Base-by-base conservation (phyloP, 2,888 invertebrate species). In the Sinopyrophorus schimmeli region DNA sequence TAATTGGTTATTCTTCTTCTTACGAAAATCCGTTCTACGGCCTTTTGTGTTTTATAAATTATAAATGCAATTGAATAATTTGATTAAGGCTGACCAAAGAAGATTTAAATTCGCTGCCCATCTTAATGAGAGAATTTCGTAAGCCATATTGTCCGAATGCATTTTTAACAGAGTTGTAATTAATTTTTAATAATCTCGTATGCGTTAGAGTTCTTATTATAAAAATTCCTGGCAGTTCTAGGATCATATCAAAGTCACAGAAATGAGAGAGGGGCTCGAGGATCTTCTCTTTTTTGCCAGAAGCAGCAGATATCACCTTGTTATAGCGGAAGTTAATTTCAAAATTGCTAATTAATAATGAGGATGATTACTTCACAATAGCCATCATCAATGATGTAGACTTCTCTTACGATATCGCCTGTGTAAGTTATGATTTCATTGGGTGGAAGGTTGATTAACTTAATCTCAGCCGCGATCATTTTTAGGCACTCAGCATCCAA, bases 381-480 rank as follows among this genome's bases (percentile, higher is more conserved):
- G 12, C 63, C 63, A 28, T 53, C 47, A 31, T 60, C 58, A 20
- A 63, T 57, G 24, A 63, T 47, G 39, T 57, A 62, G 58, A 63
- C 57, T 5, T 56, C 53, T 14, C 48, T 41, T 17, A 51, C 43
- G 9, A 50, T 55, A 48, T 59, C 58, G 5, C 63, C 59, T 9
- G 61, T 55, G 31, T 63, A 60, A 4, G 47, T 51, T 5, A 63
- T 55, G 21, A 54, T 58, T 44, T 63, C 63, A 35, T 60, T 56
- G 20, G 56, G 54, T 5, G 60, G 59, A 26, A 53, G 50, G 40
- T 47, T 50, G 7, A 53, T 37, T 11, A 44, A 49, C 20, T 54
- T 38, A 11, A 46, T 41, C 20, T 47, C 46, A 3, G 50, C 52
- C 7, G 55, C 47, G 27, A 61, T 53, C n/a, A 30, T 40, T 1